These are phyloP conservation scores for Pseudorectes ferrugineus DNA, from an alignment of 2,113 vertebrate genomes.

Conservation along the genomic window DNA sequence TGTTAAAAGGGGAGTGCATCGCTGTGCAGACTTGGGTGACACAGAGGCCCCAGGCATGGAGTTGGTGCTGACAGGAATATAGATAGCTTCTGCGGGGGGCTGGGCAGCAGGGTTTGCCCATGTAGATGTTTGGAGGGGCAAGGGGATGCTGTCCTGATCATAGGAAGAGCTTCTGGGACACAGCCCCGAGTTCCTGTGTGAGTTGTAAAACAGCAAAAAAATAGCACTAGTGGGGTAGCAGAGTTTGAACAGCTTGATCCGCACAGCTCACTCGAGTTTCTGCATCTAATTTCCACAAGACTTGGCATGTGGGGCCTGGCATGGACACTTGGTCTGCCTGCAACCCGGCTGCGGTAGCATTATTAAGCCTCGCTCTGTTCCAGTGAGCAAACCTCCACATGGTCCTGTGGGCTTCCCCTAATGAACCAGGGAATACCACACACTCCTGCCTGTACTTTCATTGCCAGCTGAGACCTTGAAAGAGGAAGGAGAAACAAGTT, in stretches of 20 bases:
- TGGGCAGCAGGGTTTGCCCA: background rate
- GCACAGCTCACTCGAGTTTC: background rate
- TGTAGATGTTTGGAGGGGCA: background rate
- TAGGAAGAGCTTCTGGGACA: background rate
- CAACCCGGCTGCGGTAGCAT: background rate
- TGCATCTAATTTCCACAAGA: background rate
- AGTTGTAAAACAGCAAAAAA: background rate
- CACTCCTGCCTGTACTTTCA: background rate
- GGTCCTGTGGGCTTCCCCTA: background rate
- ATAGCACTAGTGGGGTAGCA: background rate
- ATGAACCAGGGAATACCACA: background rate
- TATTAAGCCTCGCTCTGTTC: background rate
- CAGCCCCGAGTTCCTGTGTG: background rate
- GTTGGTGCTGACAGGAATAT: background rate
- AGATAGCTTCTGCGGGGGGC: background rate
- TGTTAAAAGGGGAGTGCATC: conserved; percentile 39
- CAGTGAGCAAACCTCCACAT: background rate
- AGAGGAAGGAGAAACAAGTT: background rate
- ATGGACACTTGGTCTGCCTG: background rate
- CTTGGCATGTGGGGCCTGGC: background rate
- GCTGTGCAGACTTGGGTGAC: background rate
- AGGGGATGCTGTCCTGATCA: background rate
- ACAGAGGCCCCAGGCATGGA: background rate
- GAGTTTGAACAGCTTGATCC: background rate
- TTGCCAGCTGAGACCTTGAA: background rate